Base-by-base conservation (phyloP, 2,888 invertebrate species). In the Coelinius sp. region DNA sequence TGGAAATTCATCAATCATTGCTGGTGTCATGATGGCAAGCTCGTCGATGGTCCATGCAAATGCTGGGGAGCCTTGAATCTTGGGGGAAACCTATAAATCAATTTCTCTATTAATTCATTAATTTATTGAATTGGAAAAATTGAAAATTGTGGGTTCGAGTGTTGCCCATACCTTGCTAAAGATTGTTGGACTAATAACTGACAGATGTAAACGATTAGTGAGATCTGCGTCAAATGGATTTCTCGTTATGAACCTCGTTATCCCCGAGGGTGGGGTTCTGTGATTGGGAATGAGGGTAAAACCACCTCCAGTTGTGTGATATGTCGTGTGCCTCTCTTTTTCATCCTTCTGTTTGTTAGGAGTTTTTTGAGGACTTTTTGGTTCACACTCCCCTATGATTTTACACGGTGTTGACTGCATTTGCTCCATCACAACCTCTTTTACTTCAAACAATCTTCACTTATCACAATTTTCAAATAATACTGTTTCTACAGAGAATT, bases 11-110 rank as follows among this genome's bases (percentile, higher is more conserved):
- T 93, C 93, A 71, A 94, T 93, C 77, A 92, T 91, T 1, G 91
- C 92, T 22, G 94, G 94, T 63, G 91, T 90, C 71, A 94, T 87
- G n/a, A 88, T 88, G 68, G 93, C 93, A 8, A 92, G 89, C 81
- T 93, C 93, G 73, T 94, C 93, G 73, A 94, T 93, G 62, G 91
- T 92, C 94, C 94, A 94, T 70, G 89, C 88, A 80, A 92, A 92
- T 70, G 89, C 89, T n/a, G 89, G 86, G 6, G 88, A 89, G 73
- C 82, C 81, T 8, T 77, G 73, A 74, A 87, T 85, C 7, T 74
- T 70, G 0, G 89, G 85, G 10, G 86, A 81, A 38, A 82, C 84
- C 90, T 90, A 75, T 6, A 8, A 52, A 27, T 1, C 35, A 63
- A 8, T 6, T 35, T 41, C 68, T 71, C 46, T 52, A 49, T n/a